A percentile compares a stretch with the other conserved stretches of the same genome.
Evolutionary conservation across 2,113 vertebrate genomes (phyloP).

Genomic region (Melospiza georgiana): DNA sequence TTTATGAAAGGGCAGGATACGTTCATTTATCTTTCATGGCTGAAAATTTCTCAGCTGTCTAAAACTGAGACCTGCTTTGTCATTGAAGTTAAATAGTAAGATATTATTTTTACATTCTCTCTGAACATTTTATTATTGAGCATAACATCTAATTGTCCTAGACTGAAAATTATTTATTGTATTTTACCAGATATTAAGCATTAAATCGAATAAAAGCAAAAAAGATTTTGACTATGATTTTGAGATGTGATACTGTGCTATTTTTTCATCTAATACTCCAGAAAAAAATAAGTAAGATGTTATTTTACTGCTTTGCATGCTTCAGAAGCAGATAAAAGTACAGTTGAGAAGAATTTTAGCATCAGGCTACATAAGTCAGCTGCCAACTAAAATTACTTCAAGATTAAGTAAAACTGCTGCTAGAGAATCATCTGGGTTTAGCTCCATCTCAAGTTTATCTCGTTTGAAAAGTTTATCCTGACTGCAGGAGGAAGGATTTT

Average conservation of each 20-base stretch:
- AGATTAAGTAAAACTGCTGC: neutral
- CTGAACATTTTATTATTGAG: conserved; percentile 50
- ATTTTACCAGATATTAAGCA: conserved; percentile 31
- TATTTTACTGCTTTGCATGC: neutral
- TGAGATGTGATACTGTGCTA: neutral
- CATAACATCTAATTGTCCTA: conserved; percentile 38
- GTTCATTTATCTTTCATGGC: neutral
- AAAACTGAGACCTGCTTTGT: conserved; percentile 23
- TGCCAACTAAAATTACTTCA: neutral
- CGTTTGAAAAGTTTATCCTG: neutral
- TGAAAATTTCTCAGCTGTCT: neutral
- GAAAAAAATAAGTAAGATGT: neutral
- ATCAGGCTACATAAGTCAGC: neutral
- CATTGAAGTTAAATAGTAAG: conserved; percentile 9
- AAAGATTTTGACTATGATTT: conserved; percentile 15
- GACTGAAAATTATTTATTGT: conserved; percentile 29
- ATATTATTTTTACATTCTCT: conserved; percentile 50
- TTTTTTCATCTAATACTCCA: neutral
- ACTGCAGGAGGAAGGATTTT: neutral
- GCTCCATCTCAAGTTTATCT: neutral
- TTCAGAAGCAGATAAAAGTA: neutral
- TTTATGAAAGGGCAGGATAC: neutral
- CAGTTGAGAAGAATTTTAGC: neutral
- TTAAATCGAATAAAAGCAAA: conserved; percentile 53
- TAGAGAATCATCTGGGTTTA: neutral